Conservation (phyloP, 2,113 vertebrate genomes). For the Myiopsitta monachus region DNA sequence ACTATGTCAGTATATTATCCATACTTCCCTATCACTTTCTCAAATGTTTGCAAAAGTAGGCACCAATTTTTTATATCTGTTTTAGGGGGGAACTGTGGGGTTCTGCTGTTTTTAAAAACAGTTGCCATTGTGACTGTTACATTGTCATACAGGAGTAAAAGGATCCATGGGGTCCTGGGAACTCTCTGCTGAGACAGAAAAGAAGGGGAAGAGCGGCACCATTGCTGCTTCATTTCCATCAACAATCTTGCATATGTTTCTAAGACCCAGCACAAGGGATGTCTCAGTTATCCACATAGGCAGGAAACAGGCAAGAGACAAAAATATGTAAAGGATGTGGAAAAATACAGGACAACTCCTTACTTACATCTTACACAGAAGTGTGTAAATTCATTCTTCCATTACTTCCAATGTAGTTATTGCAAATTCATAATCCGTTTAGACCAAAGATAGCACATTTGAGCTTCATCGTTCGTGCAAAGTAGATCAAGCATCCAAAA, state of each 20-base stretch:
- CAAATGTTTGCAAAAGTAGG: not conserved
- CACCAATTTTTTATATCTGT: not conserved
- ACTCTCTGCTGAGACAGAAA: not conserved
- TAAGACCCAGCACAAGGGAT: not conserved
- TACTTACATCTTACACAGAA: not conserved
- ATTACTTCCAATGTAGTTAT: not conserved
- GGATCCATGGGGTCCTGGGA: too few relatives aligned
- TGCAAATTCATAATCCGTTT: not conserved
- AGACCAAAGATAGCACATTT: not conserved
- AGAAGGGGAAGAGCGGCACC: not conserved
- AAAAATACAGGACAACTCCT: not conserved
- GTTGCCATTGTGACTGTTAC: not conserved
- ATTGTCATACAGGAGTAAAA: not conserved
- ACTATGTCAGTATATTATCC: not conserved
- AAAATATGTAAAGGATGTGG: not conserved
- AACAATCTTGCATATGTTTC: not conserved
- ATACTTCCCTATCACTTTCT: not conserved
- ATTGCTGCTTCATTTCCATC: not conserved
- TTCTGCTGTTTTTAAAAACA: not conserved
- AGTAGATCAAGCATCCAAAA: not conserved
- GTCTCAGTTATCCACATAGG: not conserved
- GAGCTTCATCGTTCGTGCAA: not conserved
- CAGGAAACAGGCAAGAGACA: not conserved
- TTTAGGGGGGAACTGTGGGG: fast-evolving
- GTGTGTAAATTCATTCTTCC: not conserved